Conservation (phyloP, 2,888 invertebrate genomes). For the Scaptomyza parva region DNA sequence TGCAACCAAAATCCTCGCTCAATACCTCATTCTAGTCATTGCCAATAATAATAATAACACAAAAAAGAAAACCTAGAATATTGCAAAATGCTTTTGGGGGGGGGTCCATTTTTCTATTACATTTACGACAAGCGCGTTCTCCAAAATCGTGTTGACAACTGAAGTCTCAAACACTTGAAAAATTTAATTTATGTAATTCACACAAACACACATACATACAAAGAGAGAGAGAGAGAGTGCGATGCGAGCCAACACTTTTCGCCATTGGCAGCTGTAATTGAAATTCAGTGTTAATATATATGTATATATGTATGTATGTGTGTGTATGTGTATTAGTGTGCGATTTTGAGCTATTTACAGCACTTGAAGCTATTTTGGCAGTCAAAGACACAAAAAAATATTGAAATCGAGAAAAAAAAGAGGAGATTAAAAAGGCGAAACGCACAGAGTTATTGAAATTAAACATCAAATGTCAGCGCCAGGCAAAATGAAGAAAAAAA, state of each 20-base stretch:
- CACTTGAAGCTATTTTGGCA: constrained; percentile 69
- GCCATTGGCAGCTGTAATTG: constrained; percentile 76
- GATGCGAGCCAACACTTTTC: constrained; percentile 63
- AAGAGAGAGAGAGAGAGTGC: not conserved
- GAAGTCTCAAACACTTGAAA: constrained; percentile 34
- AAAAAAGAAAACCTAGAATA: constrained; percentile 5
- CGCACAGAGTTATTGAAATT: constrained; percentile 79
- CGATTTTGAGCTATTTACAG: constrained; percentile 39
- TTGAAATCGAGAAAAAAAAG: constrained; percentile 30
- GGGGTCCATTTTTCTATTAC: constrained; percentile 2
- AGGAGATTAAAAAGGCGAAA: constrained; percentile 59
- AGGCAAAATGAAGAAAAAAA: constrained; percentile 43
- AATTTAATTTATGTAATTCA: constrained; percentile 69
- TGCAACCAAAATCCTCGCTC: too few species aligned
- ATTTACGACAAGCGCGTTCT: constrained; percentile 12
- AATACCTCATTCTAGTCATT: not conserved
- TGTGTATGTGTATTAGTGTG: constrained; percentile 9
- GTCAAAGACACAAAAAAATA: constrained; percentile 71
- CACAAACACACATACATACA: constrained; percentile 1
- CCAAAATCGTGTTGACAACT: constrained; percentile 35
- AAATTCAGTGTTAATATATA: constrained; percentile 40
- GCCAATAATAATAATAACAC: too few species aligned
- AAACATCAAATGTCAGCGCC: constrained; percentile 79
- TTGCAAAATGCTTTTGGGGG: constrained; percentile 19
- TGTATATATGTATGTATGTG: constrained; percentile 2